Evolutionary conservation across 2,888 invertebrate genomes (phyloP), one percentile per base, ranked within the genome.

Genomic region (Caenorhabditis virilis): DNA sequence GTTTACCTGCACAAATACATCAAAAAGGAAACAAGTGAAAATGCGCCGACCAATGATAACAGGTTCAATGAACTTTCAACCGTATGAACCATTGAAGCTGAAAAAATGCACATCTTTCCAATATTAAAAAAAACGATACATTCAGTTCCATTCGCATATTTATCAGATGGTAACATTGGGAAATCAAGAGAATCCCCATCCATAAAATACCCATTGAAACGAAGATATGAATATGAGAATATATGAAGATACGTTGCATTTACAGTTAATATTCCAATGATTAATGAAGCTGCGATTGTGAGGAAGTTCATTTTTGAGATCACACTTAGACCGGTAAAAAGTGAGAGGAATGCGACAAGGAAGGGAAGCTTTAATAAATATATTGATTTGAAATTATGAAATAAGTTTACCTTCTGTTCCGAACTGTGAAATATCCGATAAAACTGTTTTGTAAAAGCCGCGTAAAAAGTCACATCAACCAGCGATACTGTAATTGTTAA

Each of bases 181-280:
- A 62, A 62, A 27, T 62, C 62, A 1, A 45, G 25, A 39, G 52
- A 49, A 0, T 47, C 43, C 16, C 56, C 62, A 45, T 56, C 62
- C 7, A 62, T 62, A 22, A 62, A 62, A 45, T 62, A 57, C 13
- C 62, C 62, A 35, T 64, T 58, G 18, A 36, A 18, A 50, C 49
- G 57, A 4, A 64, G 50, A 38, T 64, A 64, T 25, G 58, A 43
- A 36, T 54, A 64, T 9, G 63, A 64, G 27, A 64, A 58, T 9
- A 58, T 64, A 49, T 64, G 63, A 16, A 64, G 26, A 26, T 64
- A 64, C 1, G 63, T 64, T 11, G 63, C 54, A 42, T 64, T 64
- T 1, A 54, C 48, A 9, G 63, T 27, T n/a, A 64, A 15, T 5
- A 64, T 54, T 41, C 54, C 63, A 2, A 54, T 47, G 16, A 64